A percentile compares a stretch with the other conserved stretches of the same genome.
These are phyloP conservation scores for Rhea americana DNA, from an alignment of 2,113 vertebrate genomes.

Conservation along the genomic window DNA sequence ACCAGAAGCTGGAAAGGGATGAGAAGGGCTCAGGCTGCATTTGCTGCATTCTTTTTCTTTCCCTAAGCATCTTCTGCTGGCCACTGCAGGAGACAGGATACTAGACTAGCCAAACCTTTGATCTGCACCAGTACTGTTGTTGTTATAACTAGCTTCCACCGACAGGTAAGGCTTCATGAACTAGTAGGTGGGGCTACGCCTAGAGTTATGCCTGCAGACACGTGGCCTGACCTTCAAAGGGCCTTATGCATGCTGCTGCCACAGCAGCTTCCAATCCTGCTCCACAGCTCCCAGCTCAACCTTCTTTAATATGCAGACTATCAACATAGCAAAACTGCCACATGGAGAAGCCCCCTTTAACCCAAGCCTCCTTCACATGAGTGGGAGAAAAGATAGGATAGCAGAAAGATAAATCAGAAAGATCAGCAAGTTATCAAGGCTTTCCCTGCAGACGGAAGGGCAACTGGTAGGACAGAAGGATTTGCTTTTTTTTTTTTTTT, in stretches of 20 bases:
- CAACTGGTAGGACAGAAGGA: background rate
- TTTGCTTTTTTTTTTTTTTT: background rate
- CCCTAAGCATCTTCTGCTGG: background rate
- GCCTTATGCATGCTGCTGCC: background rate
- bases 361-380: constrained; percentile 36
- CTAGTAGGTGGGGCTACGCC: background rate
- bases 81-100: background rate
- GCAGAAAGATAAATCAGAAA: background rate
- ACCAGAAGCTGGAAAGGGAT: background rate
- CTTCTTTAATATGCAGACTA: background rate
- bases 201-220: background rate
- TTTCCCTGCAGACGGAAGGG: background rate
- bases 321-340: background rate
- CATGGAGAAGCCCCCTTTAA: constrained; percentile 24
- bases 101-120: background rate
- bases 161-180: constrained; percentile 5
- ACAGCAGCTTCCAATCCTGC: constrained; percentile 55
- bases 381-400: background rate
- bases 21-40: background rate
- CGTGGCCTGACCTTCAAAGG: constrained; percentile 42
- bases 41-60: background rate
- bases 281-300: constrained; percentile 17
- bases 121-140: background rate
- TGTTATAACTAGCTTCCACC: background rate
- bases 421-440: background rate